Percentiles rank a stretch among this genome's conserved stretches.
These are phyloP conservation scores for Drosophila mauritiana DNA, from an alignment of 1,140 invertebrate genomes.

Conservation along the genomic window DNA sequence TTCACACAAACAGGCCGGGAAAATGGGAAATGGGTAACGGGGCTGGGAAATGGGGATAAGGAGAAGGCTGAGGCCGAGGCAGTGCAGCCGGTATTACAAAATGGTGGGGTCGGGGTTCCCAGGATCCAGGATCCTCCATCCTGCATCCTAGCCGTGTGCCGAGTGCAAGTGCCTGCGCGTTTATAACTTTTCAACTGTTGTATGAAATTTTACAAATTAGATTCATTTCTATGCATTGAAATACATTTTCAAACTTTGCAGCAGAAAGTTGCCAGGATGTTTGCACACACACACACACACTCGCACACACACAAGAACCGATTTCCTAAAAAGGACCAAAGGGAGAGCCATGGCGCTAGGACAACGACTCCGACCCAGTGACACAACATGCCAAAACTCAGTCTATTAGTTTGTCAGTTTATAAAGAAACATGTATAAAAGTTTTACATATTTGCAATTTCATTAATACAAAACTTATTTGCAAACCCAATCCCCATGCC, in stretches of 20 bases:
- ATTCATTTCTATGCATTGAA: slow-evolving; percentile 84
- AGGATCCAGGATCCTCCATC: slow-evolving; percentile 15
- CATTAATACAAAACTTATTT: slow-evolving; percentile 82
- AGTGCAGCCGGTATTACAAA: slow-evolving; percentile 8
- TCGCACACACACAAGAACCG: slow-evolving; percentile 20
- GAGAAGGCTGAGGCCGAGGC: slow-evolving; percentile 17
- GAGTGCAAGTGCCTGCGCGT: slow-evolving; percentile 80
- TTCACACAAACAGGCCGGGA: slow-evolving; percentile 72
- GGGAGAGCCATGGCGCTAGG: slow-evolving; percentile 2
- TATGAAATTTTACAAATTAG: slow-evolving; percentile 84
- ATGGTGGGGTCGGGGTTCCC: neutral
- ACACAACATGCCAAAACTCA: slow-evolving; percentile 77
- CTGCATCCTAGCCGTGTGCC: slow-evolving; percentile 56
- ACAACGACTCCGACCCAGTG: slow-evolving; percentile 47
- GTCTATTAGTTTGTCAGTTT: slow-evolving; percentile 82
- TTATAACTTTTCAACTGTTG: slow-evolving; percentile 83
- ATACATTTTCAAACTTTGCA: slow-evolving; percentile 82
- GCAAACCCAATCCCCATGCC: slow-evolving; percentile 27
- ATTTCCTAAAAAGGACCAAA: slow-evolving; percentile 37
- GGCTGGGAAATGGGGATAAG: neutral
- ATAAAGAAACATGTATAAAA: slow-evolving; percentile 82
- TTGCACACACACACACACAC: slow-evolving; percentile 50
- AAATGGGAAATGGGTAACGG: slow-evolving; percentile 30
- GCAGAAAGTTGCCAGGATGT: slow-evolving; percentile 77
- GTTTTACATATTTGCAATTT: slow-evolving; percentile 82